Evolutionary conservation across 2,888 invertebrate genomes (phyloP).

Genomic region (Trichogramma evanescens): DNA sequence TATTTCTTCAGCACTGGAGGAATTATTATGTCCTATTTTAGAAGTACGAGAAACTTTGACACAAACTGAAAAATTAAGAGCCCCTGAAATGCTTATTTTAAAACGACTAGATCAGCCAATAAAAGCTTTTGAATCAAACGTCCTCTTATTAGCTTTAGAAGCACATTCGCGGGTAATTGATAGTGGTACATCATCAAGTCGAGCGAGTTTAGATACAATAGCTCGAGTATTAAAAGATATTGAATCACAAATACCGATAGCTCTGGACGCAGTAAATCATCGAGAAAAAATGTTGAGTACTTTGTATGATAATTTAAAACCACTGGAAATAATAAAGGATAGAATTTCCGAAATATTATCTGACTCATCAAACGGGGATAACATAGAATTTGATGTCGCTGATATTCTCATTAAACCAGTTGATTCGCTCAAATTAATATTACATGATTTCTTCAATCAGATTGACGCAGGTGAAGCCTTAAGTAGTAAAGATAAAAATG

Average conservation of each 20-base stretch:
- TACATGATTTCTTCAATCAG: constrained; percentile 25
- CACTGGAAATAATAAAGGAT: constrained; percentile 29
- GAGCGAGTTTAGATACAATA: constrained; percentile 20
- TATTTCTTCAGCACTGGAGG: constrained; percentile 21
- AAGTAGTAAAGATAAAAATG: constrained; percentile 24
- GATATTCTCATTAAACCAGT: constrained; percentile 30
- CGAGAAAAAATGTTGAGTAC: constrained; percentile 29
- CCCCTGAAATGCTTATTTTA: constrained; percentile 31
- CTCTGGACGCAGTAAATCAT: constrained; percentile 23
- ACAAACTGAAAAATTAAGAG: constrained; percentile 26
- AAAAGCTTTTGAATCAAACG: constrained; percentile 26
- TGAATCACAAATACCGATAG: constrained; percentile 25
- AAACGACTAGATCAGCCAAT: constrained; percentile 30
- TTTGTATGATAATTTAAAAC: constrained; percentile 31
- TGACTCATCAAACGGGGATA: constrained; percentile 24
- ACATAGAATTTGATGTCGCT: constrained; percentile 31
- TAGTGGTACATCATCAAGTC: constrained; percentile 15
- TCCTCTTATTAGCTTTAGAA: constrained; percentile 25
- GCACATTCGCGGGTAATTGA: constrained; percentile 16
- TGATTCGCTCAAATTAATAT: constrained; percentile 17
- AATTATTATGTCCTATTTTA: constrained; percentile 24
- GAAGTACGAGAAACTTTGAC: constrained; percentile 25
- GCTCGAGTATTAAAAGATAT: constrained; percentile 24
- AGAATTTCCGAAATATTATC: constrained; percentile 26
- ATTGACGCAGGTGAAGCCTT: constrained; percentile 22